Evolutionary conservation across 2,888 invertebrate species (phyloP).

Genomic region (Lasius fuliginosus): DNA sequence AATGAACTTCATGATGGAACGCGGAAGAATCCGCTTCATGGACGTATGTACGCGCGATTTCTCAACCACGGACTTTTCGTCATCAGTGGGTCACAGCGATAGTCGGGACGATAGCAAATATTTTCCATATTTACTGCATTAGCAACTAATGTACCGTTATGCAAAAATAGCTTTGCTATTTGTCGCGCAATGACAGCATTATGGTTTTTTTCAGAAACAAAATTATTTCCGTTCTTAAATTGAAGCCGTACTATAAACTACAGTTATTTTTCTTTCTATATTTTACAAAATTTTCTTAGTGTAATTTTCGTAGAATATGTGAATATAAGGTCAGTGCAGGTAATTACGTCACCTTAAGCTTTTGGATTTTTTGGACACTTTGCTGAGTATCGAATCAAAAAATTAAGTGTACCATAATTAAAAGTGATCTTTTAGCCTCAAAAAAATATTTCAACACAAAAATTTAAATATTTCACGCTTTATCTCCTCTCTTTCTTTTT

Average conservation of each 20-base stretch:
- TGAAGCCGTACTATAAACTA: constrained; percentile 13
- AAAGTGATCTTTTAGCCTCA: no score
- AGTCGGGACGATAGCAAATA: constrained; percentile 30
- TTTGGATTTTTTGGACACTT: no score
- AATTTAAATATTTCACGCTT: no score
- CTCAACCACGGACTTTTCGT: neutral
- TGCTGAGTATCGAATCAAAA: no score
- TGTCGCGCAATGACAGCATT: neutral
- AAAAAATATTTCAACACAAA: no score
- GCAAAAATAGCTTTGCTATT: constrained; percentile 21
- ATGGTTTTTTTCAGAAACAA: neutral
- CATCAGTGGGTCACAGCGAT: constrained; percentile 34
- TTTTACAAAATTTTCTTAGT: neutral
- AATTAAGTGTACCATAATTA: no score
- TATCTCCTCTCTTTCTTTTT: no score
- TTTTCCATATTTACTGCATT: constrained; percentile 45
- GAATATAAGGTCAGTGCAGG: no score
- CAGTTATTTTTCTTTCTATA: constrained; percentile 7
- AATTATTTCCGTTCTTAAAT: constrained; percentile 29
- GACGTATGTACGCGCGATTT: neutral
- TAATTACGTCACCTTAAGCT: no score
- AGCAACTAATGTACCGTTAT: constrained; percentile 25
- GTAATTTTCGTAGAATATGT: neutral
- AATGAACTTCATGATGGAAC: constrained; percentile 60
- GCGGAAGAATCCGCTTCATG: constrained; percentile 50